These are phyloP conservation scores for Phaedon cochleariae DNA, from an alignment of 2,888 invertebrate genomes.

Conservation along the genomic window DNA sequence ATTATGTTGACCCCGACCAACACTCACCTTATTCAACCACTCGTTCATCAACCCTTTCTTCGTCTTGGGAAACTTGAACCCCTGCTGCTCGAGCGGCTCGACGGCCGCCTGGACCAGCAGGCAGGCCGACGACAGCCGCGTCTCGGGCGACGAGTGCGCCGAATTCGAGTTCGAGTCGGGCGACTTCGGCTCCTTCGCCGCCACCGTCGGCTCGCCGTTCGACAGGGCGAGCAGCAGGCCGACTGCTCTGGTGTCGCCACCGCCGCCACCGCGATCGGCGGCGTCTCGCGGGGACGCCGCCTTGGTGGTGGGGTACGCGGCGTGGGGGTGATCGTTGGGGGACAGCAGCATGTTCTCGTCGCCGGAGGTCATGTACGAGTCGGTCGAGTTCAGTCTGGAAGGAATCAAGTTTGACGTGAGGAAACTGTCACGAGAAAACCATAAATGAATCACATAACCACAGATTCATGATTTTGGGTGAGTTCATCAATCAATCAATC, in stretches of 20 bases:
- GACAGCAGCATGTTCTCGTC: slow-evolving; percentile 75
- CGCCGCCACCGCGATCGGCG: too few relatives aligned
- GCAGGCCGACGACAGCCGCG: slow-evolving; percentile 78
- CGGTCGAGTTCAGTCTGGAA: slow-evolving; percentile 72
- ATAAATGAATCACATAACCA: too few relatives aligned
- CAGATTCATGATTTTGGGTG: too few relatives aligned
- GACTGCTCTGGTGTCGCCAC: slow-evolving; percentile 63
- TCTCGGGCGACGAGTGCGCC: slow-evolving; percentile 67
- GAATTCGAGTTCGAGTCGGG: slow-evolving; percentile 64
- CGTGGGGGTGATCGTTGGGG: slow-evolving; percentile 60
- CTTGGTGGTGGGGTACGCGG: too few relatives aligned
- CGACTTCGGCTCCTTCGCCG: slow-evolving; percentile 43
- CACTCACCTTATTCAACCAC: slow-evolving; percentile 65
- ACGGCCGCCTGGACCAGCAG: slow-evolving; percentile 85
- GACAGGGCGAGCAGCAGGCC: slow-evolving; percentile 69
- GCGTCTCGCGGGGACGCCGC: too few relatives aligned
- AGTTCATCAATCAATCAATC: too few relatives aligned
- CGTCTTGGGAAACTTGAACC: slow-evolving; percentile 91
- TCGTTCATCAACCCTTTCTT: slow-evolving; percentile 91
- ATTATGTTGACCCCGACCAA: too few relatives aligned
- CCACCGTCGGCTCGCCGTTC: slow-evolving; percentile 54
- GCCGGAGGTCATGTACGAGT: slow-evolving; percentile 78
- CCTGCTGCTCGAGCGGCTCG: slow-evolving; percentile 80
- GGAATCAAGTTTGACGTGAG: too few relatives aligned
- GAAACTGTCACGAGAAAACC: too few relatives aligned